A percentile compares a stretch with the other conserved stretches of the same genome.
phyloP scores from a whole-genome alignment of 2,113 vertebrate species.

The Cyprinodon brontotheroides region DNA sequence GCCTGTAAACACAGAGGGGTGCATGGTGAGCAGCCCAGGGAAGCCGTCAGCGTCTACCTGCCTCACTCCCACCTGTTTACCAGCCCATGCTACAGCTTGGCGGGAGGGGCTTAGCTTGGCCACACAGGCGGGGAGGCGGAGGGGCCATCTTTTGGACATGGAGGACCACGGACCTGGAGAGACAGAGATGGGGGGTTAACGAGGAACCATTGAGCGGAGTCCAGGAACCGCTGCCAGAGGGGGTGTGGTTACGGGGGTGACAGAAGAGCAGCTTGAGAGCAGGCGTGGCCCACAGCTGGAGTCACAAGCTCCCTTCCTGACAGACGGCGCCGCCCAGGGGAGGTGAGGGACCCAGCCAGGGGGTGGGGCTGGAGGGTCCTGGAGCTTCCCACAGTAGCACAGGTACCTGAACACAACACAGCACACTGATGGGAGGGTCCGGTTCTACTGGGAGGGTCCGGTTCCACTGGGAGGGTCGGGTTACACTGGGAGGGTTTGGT shows the following conservation, averaged over 20 bases:
- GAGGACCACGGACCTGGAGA: conserved; percentile 91
- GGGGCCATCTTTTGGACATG: conserved; percentile 97
- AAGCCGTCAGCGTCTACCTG: background rate
- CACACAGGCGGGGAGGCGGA: conserved; percentile 87
- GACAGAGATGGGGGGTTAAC: background rate
- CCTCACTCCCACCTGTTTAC: conserved; percentile 16
- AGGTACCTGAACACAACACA: conserved; percentile 78
- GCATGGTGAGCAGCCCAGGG: too few species aligned
- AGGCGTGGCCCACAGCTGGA: conserved; percentile 93
- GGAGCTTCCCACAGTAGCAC: conserved; percentile 95
- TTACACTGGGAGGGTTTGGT: too few species aligned
- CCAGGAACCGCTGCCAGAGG: background rate
- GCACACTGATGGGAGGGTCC: too few species aligned
- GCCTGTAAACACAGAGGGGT: conserved; percentile 49
- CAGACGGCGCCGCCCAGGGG: conserved; percentile 95
- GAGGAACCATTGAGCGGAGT: too few species aligned
- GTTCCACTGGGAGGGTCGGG: too few species aligned
- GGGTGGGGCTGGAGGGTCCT: conserved; percentile 89
- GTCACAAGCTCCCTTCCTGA: conserved; percentile 87
- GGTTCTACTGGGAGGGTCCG: too few species aligned
- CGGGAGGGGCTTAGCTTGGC: conserved; percentile 87
- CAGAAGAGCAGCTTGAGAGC: conserved; percentile 95
- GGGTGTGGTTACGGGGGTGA: conserved; percentile 87
- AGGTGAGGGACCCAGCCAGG: conserved; percentile 96
- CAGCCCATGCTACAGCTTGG: conserved; percentile 92